Evolutionary conservation across 1,140 invertebrate species (phyloP).

Genomic region (Drosophila seguyi): DNA sequence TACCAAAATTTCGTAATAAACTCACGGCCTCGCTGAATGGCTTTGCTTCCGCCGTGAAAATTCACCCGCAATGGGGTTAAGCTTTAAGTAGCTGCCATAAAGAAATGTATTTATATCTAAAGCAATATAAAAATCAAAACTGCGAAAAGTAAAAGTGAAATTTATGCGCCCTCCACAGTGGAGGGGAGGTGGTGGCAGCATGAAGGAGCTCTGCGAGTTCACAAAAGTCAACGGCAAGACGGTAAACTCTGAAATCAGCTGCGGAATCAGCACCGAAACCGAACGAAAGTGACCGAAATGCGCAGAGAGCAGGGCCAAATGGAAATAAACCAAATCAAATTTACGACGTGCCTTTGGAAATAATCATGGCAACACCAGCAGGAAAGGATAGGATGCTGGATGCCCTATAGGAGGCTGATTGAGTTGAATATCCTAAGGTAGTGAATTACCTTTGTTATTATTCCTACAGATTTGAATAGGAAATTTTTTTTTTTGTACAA

Average conservation of each 20-base stretch:
- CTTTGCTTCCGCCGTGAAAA: not conserved
- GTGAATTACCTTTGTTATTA: not conserved
- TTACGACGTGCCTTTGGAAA: slow-evolving; percentile 68
- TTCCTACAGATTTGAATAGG: not conserved
- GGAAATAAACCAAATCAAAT: slow-evolving; percentile 77
- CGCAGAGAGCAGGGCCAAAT: slow-evolving; percentile 50
- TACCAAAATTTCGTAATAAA: slow-evolving; percentile 33
- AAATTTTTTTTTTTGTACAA: too few species aligned
- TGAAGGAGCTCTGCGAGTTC: slow-evolving; percentile 24
- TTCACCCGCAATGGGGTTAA: slow-evolving; percentile 1
- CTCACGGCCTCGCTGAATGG: slow-evolving; percentile 5
- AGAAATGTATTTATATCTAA: slow-evolving; percentile 38
- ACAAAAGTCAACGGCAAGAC: slow-evolving; percentile 25
- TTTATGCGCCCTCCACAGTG: slow-evolving; percentile 61
- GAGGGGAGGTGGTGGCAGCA: not conserved
- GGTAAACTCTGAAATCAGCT: slow-evolving; percentile 32
- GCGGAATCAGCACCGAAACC: slow-evolving; percentile 53
- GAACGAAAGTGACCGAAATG: slow-evolving; percentile 59
- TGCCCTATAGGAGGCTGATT: not conserved
- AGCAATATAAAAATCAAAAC: slow-evolving; percentile 42
- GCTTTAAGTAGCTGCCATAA: slow-evolving; percentile 39
- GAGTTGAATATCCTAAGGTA: not conserved
- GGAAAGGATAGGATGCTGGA: not conserved
- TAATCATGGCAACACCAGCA: slow-evolving; percentile 3
- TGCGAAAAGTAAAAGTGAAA: slow-evolving; percentile 67